Evolutionary conservation across 2,797 vertebrate species (phyloP).

Genomic region (Cossypha caffra): DNA sequence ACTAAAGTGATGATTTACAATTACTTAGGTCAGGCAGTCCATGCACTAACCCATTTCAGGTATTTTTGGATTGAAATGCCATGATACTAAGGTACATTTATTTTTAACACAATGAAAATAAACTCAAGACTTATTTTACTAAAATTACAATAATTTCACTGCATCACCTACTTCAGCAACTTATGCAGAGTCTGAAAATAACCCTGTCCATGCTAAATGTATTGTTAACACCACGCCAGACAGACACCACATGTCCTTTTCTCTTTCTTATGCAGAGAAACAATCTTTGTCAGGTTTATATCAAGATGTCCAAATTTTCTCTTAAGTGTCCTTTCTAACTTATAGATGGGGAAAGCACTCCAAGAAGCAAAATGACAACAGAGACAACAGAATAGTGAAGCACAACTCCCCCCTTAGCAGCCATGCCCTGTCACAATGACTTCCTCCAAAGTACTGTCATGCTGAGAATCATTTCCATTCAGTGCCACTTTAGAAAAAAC

Average conservation of each 20-base stretch:
- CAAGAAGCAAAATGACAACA: background rate
- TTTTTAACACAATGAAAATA: background rate
- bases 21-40: background rate
- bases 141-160: conserved; percentile 11
- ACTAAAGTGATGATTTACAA: background rate
- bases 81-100: background rate
- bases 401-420: background rate
- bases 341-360: background rate
- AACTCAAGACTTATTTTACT: background rate
- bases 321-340: background rate
- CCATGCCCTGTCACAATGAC: background rate
- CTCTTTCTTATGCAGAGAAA: background rate
- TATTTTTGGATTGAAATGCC: background rate
- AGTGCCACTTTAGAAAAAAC: background rate
- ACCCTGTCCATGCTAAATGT: background rate
- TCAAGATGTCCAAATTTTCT: background rate
- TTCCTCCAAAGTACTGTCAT: background rate
- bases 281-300: background rate
- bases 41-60: background rate
- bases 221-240: background rate
- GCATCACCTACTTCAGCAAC: background rate
- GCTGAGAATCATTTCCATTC: background rate
- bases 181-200: background rate
- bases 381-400: background rate
- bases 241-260: background rate